These are phyloP conservation scores for Nephrotoma appendiculata DNA, from an alignment of 2,888 invertebrate genomes.

Conservation along the genomic window DNA sequence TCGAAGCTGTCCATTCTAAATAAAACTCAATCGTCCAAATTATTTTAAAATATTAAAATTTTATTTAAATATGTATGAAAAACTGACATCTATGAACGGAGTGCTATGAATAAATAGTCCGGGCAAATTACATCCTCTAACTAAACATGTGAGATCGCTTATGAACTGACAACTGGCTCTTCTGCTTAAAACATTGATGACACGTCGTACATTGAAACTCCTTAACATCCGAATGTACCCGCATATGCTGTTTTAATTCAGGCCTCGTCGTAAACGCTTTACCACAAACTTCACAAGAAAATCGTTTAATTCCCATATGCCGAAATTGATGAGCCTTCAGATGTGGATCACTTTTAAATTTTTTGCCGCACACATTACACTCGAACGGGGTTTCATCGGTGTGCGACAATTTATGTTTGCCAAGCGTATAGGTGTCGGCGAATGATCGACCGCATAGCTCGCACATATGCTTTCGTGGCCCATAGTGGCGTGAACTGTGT, in stretches of 20 bases:
- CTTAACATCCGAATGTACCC: not conserved
- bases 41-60: not conserved
- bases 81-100: not conserved
- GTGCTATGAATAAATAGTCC: not conserved
- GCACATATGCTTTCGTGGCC: not conserved
- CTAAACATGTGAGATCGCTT: not conserved
- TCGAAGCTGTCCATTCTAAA: not conserved
- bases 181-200: not conserved
- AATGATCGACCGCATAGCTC: not conserved
- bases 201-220: not conserved
- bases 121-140: too few species aligned
- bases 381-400: not conserved
- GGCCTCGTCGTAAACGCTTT: not conserved
- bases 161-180: not conserved
- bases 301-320: not conserved
- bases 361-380: not conserved
- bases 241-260: not conserved
- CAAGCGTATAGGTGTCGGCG: not conserved
- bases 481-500: not conserved
- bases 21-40: not conserved
- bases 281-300: not conserved
- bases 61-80: not conserved
- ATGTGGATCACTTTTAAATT: slow-evolving; percentile 1
- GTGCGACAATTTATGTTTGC: not conserved
- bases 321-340: slow-evolving; percentile 2